phyloP scores from a whole-genome alignment of 1,140 invertebrate genomes.

The Diachasma alloeum region DNA sequence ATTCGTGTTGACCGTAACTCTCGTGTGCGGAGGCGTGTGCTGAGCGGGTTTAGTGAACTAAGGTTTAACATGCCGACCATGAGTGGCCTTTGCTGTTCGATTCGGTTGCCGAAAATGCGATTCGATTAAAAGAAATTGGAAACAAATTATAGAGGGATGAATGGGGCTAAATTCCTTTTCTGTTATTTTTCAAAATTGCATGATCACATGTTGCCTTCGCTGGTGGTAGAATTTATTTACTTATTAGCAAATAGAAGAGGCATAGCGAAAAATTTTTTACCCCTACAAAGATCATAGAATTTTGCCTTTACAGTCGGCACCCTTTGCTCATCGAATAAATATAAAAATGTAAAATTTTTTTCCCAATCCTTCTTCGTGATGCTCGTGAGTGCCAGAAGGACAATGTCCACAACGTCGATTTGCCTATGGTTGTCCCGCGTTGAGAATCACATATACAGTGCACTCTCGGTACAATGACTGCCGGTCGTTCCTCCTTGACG shows the following conservation, averaged over 20 bases:
- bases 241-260: no score
- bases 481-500: slow-evolving; percentile 35
- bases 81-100: slow-evolving; percentile 62
- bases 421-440: slow-evolving; percentile 19
- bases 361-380: not conserved
- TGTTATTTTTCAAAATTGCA: no score
- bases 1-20: slow-evolving; percentile 61
- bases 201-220: no score
- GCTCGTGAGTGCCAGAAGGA: slow-evolving; percentile 25
- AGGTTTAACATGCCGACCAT: slow-evolving; percentile 54
- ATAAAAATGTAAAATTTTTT: not conserved
- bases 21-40: slow-evolving; percentile 17
- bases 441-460: slow-evolving; percentile 17
- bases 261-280: no score
- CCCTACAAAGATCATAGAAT: no score
- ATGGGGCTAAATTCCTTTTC: not conserved
- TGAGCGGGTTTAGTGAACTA: not conserved
- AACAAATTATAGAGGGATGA: not conserved
- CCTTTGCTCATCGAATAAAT: not conserved
- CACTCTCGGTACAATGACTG: slow-evolving; percentile 24
- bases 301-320: no score
- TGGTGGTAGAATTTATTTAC: not conserved
- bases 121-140: slow-evolving; percentile 7
- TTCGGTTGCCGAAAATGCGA: slow-evolving; percentile 37
- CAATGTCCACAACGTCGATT: slow-evolving; percentile 21